A percentile compares a stretch with the other conserved stretches of the same genome.
Conservation (phyloP, 2,888 invertebrate genomes). For the Candidula unifasciata region DNA sequence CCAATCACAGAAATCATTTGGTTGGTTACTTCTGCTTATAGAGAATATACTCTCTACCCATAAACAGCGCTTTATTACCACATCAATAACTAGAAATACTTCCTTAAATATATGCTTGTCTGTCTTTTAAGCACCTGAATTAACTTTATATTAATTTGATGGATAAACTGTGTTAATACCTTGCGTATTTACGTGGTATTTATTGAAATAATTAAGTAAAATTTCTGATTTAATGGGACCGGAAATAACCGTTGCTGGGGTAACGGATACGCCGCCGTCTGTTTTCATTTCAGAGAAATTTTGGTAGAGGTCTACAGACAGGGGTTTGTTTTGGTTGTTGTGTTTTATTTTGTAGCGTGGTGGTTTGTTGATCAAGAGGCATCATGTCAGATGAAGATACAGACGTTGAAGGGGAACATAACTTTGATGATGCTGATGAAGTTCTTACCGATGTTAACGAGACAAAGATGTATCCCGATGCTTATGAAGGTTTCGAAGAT, state of each 20-base stretch:
- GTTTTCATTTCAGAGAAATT: not conserved
- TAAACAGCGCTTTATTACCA: conserved; percentile 1
- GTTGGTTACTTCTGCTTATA: conserved; percentile 29
- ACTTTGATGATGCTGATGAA: conserved; percentile 60
- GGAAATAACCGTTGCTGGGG: conserved; percentile 47
- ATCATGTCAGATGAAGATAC: conserved; percentile 62
- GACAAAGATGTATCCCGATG: not conserved
- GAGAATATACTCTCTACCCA: conserved; percentile 40
- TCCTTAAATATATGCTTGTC: not conserved
- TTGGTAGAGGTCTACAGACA: not conserved
- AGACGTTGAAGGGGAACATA: conserved; percentile 60
- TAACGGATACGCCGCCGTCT: conserved; percentile 30
- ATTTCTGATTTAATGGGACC: not conserved
- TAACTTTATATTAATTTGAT: not conserved
- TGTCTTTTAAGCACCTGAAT: not conserved
- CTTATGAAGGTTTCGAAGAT: conserved; percentile 7
- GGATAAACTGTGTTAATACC: not conserved
- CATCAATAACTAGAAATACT: not conserved
- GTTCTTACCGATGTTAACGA: conserved; percentile 60
- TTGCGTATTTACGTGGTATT: not conserved
- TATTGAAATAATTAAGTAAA: not conserved
- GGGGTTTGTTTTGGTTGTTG: not conserved
- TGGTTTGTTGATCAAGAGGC: not conserved
- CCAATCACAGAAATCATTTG: conserved; percentile 42
- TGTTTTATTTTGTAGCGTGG: not conserved